Conservation (phyloP, 2,797 vertebrate genomes). For the Morus bassanus region DNA sequence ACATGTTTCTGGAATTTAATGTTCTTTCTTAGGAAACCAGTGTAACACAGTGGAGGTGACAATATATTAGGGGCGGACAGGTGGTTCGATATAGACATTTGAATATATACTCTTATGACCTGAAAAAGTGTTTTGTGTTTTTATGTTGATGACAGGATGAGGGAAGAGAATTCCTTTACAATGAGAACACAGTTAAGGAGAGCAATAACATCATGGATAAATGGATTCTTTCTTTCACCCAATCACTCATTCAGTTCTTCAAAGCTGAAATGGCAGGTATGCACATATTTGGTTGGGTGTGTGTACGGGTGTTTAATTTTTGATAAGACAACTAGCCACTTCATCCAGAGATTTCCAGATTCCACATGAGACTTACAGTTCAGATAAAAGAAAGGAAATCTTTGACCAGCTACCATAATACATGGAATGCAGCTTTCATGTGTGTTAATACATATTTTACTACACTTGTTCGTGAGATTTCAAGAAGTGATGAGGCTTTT, state of each 20-base stretch:
- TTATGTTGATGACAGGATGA: slow-evolving; percentile 81
- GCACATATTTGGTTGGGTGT: not conserved
- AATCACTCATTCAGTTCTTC: slow-evolving; percentile 94
- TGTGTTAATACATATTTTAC: not conserved
- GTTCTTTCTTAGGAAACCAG: not conserved
- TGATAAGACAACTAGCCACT: not conserved
- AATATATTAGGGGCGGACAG: not conserved
- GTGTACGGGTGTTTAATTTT: not conserved
- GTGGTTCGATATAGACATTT: not conserved
- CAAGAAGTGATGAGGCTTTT: not conserved
- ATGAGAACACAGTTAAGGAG: slow-evolving; percentile 82
- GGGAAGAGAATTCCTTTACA: slow-evolving; percentile 85
- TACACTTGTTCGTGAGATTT: not conserved
- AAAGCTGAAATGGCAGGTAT: slow-evolving; percentile 93
- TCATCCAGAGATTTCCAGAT: not conserved
- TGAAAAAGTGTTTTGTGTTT: slow-evolving; percentile 45
- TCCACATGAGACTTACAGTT: not conserved
- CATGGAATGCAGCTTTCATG: not conserved
- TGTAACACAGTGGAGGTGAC: not conserved
- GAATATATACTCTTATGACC: not conserved
- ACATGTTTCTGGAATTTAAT: not conserved
- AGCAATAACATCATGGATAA: slow-evolving; percentile 96
- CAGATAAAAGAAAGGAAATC: not conserved
- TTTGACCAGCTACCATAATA: not conserved
- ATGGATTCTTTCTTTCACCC: slow-evolving; percentile 96